These are phyloP conservation scores for Thymelicus acteon DNA, from an alignment of 2,888 invertebrate species.

Conservation along the genomic window DNA sequence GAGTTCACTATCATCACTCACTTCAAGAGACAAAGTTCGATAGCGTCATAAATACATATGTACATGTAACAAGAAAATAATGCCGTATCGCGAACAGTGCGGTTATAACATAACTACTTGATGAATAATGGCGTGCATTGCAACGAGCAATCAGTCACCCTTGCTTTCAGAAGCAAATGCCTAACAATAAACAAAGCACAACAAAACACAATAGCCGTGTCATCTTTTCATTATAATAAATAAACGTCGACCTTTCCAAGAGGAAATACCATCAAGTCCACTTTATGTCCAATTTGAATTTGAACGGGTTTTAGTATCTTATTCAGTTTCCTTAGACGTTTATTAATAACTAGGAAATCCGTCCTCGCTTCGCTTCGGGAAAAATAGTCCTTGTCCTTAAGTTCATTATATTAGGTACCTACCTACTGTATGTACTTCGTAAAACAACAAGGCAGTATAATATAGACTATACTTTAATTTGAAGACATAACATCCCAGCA, in stretches of 20 bases:
- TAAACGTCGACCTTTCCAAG: slow-evolving; percentile 8
- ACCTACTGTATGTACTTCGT: no score
- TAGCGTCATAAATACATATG: background rate
- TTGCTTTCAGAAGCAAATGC: slow-evolving; percentile 48
- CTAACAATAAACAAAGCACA: slow-evolving; percentile 54
- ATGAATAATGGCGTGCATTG: slow-evolving; percentile 7
- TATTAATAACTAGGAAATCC: no score
- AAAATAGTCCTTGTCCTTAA: no score
- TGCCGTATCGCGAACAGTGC: background rate
- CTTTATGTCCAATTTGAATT: no score
- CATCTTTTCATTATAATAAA: slow-evolving; percentile 30
- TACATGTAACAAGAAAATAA: background rate
- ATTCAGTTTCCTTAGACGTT: no score
- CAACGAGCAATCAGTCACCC: slow-evolving; percentile 57
- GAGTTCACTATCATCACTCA: background rate
- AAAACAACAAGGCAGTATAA: no score
- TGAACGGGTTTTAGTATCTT: no score
- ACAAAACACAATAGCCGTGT: slow-evolving; percentile 36
- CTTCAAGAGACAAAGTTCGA: background rate
- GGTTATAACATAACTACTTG: background rate
- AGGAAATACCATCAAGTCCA: slow-evolving; percentile 14
- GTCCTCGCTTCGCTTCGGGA: no score
- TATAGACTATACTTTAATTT: no score
- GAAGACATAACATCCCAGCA: no score
- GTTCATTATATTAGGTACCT: no score